Conservation (phyloP, 37 sponge, comb jelly and placozoan genomes). For the Hexactinellida sp. region DNA sequence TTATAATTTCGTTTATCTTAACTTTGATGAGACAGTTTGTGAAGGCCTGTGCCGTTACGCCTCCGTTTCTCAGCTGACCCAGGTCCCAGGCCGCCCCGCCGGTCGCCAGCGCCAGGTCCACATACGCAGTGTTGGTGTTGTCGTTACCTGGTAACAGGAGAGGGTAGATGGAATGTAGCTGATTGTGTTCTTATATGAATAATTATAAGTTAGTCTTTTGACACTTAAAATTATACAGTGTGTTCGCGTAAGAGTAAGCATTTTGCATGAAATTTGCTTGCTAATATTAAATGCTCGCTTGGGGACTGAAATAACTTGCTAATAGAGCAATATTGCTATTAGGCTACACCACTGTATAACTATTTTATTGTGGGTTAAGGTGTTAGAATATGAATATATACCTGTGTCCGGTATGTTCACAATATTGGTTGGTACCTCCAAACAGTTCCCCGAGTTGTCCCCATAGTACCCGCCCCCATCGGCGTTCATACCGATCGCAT, state of each 20-base stretch:
- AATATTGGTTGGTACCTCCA: neutral
- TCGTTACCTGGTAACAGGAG: constrained; percentile 19
- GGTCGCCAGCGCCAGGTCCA: constrained; percentile 35
- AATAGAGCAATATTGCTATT: no score
- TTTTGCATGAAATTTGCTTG: no score
- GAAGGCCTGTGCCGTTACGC: constrained; percentile 38
- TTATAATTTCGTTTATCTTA: constrained; percentile 37
- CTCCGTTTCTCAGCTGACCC: constrained; percentile 29
- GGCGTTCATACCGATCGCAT: neutral
- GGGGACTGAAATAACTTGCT: no score
- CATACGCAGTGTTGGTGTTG: constrained; percentile 50
- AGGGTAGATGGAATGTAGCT: no score
- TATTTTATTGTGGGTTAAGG: no score
- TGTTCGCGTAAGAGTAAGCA: no score
- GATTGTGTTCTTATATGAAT: no score
- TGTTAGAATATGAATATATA: neutral
- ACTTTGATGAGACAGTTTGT: constrained; percentile 50
- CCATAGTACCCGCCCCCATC: neutral
- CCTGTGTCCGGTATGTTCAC: neutral
- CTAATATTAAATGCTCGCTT: no score
- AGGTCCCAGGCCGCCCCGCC: constrained; percentile 70
- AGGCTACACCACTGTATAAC: no score
- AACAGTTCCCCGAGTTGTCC: neutral
- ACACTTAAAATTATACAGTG: no score
- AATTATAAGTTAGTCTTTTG: no score